phyloP scores from a whole-genome alignment of 1,140 invertebrate genomes.

The Brachionus rubens region DNA sequence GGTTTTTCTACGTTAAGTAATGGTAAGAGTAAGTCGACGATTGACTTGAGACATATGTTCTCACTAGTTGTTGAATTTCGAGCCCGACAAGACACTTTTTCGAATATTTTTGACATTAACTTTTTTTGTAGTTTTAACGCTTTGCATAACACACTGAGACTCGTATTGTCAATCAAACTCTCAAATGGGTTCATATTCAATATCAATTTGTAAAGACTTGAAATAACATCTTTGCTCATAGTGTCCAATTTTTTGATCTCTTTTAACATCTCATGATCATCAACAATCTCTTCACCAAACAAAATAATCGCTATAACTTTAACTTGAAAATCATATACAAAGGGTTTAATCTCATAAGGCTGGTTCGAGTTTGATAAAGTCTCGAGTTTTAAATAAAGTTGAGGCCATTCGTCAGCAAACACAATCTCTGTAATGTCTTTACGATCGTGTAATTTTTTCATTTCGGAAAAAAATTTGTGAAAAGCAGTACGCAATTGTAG shows the following conservation, averaged over 20 bases:
- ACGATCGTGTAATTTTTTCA: conserved; percentile 19
- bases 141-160: not conserved
- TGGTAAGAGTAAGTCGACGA: not conserved
- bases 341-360: not conserved
- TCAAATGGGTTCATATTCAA: conserved; percentile 5
- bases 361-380: not conserved
- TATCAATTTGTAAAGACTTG: not conserved
- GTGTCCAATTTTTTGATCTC: not conserved
- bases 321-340: not conserved
- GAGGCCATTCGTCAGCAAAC: not conserved
- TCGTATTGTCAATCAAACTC: not conserved
- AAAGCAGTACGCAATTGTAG: conserved; percentile 13
- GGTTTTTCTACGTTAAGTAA: not conserved
- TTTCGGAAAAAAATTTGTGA: conserved; percentile 17
- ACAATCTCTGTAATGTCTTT: conserved; percentile 26
- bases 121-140: not conserved
- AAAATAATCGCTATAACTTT: conserved; percentile 18
- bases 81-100: not conserved
- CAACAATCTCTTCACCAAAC: conserved; percentile 2
- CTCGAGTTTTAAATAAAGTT: not conserved
- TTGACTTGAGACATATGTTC: not conserved
- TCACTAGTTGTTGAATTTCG: not conserved
- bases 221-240: not conserved
- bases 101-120: not conserved
- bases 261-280: not conserved